Base-by-base conservation (phyloP, 2,888 invertebrate species). In the Melipona bicolor region DNA sequence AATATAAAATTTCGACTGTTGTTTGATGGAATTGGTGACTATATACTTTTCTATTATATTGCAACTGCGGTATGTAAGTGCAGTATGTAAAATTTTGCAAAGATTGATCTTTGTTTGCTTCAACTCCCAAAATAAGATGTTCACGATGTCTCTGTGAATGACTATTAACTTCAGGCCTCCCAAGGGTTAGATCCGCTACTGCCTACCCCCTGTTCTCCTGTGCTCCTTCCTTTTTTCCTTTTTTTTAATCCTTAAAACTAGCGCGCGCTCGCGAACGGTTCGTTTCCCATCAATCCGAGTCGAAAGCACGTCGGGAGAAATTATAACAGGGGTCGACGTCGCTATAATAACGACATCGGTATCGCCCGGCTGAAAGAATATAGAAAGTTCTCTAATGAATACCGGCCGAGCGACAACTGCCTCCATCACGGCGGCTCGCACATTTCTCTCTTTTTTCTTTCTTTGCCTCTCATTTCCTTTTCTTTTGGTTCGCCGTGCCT, bases 281-380 rank as follows among this genome's bases (percentile, higher is more conserved):
- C 83, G 83, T 77, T 81, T 79, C 74, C 81, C 65, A 77, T 74
- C 70, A 72, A 77, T 68, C 52, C 68, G 59, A 72, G 65, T 68
- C 73, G 82, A 83, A 80, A 78, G 76, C 79, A 68, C 80, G 79
- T 71, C 69, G 65, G 73, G 43, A 68, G 62, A 56, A 77, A 67
- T 84, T 84, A 77, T 88, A 88, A 87, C 79, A 79, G 72, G 71
- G 79, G 19, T 69, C 83, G 85, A 65, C 68, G 78, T 78, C 77
- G 79, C 80, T 88, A 67, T 81, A 81, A 84, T 82, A 82, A 82
- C 77, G 79, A 64, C 75, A 76, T 65, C 64, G 70, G 72, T 77
- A 75, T 70, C 80, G 65, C 24, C 32, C 52, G 67, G 54, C 49
- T 43, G 70, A 68, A 81, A 79, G 84, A 77, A 72, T 78, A 78